Evolutionary conservation across 2,113 vertebrate species (phyloP), one percentile per base, ranked within the genome.

Genomic region (Tricholaema leucomelas): DNA sequence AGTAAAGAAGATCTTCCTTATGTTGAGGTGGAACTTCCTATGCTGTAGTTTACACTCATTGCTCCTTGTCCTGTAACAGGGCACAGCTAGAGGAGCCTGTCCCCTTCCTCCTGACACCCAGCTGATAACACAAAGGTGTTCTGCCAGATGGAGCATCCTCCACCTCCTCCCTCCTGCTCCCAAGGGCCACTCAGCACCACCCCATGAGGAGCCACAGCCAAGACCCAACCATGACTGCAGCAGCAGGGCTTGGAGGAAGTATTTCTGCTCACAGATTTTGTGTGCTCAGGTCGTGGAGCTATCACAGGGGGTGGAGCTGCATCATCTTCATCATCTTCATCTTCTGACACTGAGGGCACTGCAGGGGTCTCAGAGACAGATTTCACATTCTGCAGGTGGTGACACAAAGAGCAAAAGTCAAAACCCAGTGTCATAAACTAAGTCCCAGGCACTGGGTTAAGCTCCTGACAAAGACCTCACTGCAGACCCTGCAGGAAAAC

Each of bases 241-340:
- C 2, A 4, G 15, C 1, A 3, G 9, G 9, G 61, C 40, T 44
- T 78, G 33, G 93, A 54, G 4, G 13, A 65, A 55, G 12, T 12
- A 73, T 52, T 55, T 50, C 23, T 70, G 96, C 99, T 98, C 95
- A 99, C 99, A 36, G 99, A 99, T 98, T 99, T 99, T 46, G 99
- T 99, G 97, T 99, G 99, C 33, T 99, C 98, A 6, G 99, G 99
- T 27, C 99, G 97, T 0, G 99, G 99, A 46, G 99, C 99, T 71
- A 99, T 98, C 91, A 98, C 97, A 0, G 99, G 99, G 5, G 99
- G 99, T 13, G 98, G 98, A 35, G 98, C 96, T 8, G 98, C 98
- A 81, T 99, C 99, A 2, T 99, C 98, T 46, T 99, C 99, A 69
- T 98, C 99, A 1, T 99, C 98, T 78, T 98, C 98, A 48, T 98